Conservation (phyloP, 2,113 vertebrate genomes). For the Myocastor coypus region DNA sequence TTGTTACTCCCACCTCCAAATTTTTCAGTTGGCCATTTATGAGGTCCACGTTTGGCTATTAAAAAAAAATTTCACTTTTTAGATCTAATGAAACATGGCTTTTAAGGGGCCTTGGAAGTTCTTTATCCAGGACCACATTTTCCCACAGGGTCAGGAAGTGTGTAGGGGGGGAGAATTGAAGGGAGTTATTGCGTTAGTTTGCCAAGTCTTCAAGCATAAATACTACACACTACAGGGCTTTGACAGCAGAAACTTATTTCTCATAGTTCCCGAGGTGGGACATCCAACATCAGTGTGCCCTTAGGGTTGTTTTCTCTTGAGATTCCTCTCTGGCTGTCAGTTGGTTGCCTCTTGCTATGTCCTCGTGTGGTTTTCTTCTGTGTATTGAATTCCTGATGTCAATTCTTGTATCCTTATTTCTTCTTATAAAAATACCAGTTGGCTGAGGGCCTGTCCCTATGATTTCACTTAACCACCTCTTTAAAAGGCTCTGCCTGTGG, state of each 20-base stretch:
- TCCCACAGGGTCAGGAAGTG: neutral
- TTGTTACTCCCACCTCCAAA: neutral
- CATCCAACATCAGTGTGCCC: neutral
- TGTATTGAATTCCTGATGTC: neutral
- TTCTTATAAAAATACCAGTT: neutral
- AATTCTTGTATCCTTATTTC: neutral
- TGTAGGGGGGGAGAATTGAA: neutral
- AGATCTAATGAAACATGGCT: neutral
- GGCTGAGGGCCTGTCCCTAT: neutral
- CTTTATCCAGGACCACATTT: neutral
- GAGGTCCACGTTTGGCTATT: neutral
- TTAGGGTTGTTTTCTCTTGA: neutral
- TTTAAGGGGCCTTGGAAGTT: neutral
- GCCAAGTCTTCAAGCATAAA: neutral
- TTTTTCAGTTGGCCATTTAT: slow-evolving; percentile 1
- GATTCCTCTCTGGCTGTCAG: neutral
- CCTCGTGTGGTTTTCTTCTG: neutral
- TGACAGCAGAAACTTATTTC: neutral
- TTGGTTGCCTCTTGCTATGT: neutral
- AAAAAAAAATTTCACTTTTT: neutral
- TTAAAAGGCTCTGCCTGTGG: neutral
- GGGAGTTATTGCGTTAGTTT: neutral
- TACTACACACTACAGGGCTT: neutral
- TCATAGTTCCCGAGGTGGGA: neutral
- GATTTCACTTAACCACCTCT: neutral